Conservation (phyloP, 2,113 vertebrate genomes). For the Poeciliopsis turrubarensis region DNA sequence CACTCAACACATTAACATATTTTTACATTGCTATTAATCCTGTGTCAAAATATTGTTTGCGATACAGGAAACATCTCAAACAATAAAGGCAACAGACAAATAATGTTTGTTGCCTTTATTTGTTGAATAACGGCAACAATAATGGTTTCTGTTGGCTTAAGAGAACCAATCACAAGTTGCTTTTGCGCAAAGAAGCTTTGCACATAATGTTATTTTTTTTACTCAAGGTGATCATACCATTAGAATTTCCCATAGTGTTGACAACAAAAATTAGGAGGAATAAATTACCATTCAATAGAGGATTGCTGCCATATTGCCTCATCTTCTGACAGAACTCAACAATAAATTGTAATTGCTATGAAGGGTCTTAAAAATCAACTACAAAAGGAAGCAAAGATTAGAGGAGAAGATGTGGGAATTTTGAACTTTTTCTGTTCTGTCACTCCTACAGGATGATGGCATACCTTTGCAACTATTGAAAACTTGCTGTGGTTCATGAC, state of each 20-base stretch:
- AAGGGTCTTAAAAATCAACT: slow-evolving; percentile 37
- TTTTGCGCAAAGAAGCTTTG: no score
- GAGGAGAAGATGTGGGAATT: slow-evolving; percentile 39
- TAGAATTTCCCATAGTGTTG: neutral
- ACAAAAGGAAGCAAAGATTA: slow-evolving; percentile 50
- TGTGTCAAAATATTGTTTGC: no score
- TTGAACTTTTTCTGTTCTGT: slow-evolving; percentile 40
- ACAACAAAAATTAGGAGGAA: slow-evolving; percentile 21
- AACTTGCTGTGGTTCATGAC: slow-evolving; percentile 19
- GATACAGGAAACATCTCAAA: no score
- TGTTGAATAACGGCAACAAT: no score
- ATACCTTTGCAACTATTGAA: slow-evolving; percentile 45
- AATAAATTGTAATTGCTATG: slow-evolving; percentile 40
- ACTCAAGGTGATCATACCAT: neutral
- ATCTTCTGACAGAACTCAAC: slow-evolving; percentile 46
- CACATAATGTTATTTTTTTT: neutral
- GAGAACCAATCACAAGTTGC: no score
- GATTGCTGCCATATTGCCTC: slow-evolving; percentile 52
- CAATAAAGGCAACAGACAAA: no score
- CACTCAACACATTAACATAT: no score
- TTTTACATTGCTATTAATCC: no score
- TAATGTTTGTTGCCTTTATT: no score
- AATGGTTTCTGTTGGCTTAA: no score
- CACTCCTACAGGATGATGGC: slow-evolving; percentile 49
- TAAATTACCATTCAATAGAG: slow-evolving; percentile 18